phyloP scores from a whole-genome alignment of 2,797 vertebrate genomes.

The Eurystomus glaucurus region DNA sequence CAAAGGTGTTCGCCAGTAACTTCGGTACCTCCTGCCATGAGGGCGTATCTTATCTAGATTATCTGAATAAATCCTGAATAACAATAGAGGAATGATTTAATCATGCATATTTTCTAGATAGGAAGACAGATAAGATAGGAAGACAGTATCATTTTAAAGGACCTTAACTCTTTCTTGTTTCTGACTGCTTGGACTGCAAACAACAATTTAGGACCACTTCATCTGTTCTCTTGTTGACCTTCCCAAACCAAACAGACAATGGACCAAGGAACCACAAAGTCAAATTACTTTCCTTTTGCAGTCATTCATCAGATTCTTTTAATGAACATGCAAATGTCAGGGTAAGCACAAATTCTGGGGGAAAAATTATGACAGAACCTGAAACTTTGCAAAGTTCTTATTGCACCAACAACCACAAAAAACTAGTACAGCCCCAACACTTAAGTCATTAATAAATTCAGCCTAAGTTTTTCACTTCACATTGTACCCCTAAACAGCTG shows the following conservation, averaged over 20 bases:
- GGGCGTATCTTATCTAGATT: background rate
- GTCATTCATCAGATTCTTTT: background rate
- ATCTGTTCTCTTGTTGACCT: background rate
- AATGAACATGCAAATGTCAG: background rate
- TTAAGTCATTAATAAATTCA: background rate
- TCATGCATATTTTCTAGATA: background rate
- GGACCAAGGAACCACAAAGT: background rate
- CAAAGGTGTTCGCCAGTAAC: background rate
- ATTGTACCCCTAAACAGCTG: background rate
- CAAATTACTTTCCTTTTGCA: background rate
- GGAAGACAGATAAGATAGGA: background rate
- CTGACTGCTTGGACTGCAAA: background rate
- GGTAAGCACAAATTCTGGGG: background rate
- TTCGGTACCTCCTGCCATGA: background rate
- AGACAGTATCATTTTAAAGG: background rate
- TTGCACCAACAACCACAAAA: background rate
- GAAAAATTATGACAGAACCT: background rate
- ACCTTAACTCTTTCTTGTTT: background rate
- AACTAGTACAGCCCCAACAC: background rate
- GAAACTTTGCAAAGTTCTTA: background rate
- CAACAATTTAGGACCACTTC: background rate
- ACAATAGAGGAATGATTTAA: background rate
- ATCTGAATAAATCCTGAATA: background rate
- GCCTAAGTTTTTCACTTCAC: background rate
- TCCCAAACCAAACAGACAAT: background rate